Evolutionary conservation across 2,113 vertebrate species (phyloP).

Genomic region (Dipodomys merriami): DNA sequence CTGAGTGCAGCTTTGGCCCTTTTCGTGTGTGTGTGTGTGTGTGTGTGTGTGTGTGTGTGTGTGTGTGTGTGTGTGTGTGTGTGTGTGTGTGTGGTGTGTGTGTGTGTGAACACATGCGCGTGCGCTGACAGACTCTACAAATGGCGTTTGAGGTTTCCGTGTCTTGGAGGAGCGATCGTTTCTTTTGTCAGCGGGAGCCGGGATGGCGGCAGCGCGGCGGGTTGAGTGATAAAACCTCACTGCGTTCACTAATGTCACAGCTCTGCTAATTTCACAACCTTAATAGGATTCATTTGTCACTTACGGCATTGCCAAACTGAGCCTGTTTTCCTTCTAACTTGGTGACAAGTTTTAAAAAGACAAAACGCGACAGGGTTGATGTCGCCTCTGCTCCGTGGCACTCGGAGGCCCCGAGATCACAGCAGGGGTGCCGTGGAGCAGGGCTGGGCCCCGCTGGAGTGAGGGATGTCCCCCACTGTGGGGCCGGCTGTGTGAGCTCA

Average conservation of each 20-base stretch:
- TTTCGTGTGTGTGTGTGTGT: neutral
- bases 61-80: too few relatives aligned
- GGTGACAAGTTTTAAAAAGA: constrained; percentile 74
- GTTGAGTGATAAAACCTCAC: neutral
- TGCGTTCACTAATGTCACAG: constrained; percentile 56
- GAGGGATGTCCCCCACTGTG: too few relatives aligned
- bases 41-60: too few relatives aligned
- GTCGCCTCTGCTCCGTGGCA: constrained; percentile 65
- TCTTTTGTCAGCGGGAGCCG: constrained; percentile 44
- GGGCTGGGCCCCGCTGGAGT: neutral
- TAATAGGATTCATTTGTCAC: constrained; percentile 69
- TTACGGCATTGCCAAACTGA: constrained; percentile 70
- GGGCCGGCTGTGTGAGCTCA: too few relatives aligned
- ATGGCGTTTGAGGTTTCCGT: neutral
- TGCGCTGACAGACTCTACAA: accelerated
- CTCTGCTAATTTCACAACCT: constrained; percentile 66
- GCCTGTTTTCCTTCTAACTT: constrained; percentile 66
- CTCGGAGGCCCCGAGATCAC: neutral
- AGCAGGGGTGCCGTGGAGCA: neutral
- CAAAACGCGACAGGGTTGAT: constrained; percentile 58
- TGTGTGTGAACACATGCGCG: too few relatives aligned
- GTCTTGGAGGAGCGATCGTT: neutral
- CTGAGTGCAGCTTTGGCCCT: accelerated
- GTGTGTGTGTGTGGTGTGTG: too few relatives aligned
- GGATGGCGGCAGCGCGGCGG: neutral